These are phyloP conservation scores for Drosophila littoralis DNA, from an alignment of 1,140 invertebrate species.

Conservation along the genomic window DNA sequence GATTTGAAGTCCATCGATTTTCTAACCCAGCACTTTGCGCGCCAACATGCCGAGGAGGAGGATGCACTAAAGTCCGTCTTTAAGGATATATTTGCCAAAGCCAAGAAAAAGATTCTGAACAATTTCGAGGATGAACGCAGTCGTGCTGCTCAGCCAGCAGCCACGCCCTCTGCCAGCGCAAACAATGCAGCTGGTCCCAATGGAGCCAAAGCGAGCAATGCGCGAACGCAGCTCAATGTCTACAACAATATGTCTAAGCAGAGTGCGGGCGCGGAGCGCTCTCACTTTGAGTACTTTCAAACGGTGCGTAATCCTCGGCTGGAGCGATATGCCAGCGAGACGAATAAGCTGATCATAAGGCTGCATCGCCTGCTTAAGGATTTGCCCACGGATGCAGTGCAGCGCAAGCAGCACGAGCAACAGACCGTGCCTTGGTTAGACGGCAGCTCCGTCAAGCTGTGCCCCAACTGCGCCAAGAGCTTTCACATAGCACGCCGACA, in stretches of 20 bases:
- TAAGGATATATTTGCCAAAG: slow-evolving; percentile 95
- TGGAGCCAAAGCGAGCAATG: slow-evolving; percentile 48
- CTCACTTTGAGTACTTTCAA: slow-evolving; percentile 92
- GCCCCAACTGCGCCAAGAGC: slow-evolving; percentile 94
- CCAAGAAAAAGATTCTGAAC: slow-evolving; percentile 92
- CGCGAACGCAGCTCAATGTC: slow-evolving; percentile 67
- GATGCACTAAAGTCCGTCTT: slow-evolving; percentile 93
- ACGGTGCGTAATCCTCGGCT: slow-evolving; percentile 89
- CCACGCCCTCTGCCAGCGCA: not conserved
- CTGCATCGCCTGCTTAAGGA: slow-evolving; percentile 95
- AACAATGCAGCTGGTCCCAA: slow-evolving; percentile 47
- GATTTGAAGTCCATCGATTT: slow-evolving; percentile 93
- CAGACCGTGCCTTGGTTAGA: slow-evolving; percentile 96
- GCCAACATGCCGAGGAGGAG: slow-evolving; percentile 94
- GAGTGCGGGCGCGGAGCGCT: slow-evolving; percentile 88
- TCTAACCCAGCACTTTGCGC: slow-evolving; percentile 94
- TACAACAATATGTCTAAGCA: slow-evolving; percentile 87
- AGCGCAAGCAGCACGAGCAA: slow-evolving; percentile 92
- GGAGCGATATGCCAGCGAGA: slow-evolving; percentile 96
- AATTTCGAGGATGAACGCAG: slow-evolving; percentile 88
- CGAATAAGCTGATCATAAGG: slow-evolving; percentile 97
- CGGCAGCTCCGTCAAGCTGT: slow-evolving; percentile 94
- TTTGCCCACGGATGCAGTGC: slow-evolving; percentile 91
- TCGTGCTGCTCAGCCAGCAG: not conserved
- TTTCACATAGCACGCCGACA: slow-evolving; percentile 95